phyloP scores from a whole-genome alignment of 2,888 invertebrate genomes.

The Chromoteleia sp. region DNA sequence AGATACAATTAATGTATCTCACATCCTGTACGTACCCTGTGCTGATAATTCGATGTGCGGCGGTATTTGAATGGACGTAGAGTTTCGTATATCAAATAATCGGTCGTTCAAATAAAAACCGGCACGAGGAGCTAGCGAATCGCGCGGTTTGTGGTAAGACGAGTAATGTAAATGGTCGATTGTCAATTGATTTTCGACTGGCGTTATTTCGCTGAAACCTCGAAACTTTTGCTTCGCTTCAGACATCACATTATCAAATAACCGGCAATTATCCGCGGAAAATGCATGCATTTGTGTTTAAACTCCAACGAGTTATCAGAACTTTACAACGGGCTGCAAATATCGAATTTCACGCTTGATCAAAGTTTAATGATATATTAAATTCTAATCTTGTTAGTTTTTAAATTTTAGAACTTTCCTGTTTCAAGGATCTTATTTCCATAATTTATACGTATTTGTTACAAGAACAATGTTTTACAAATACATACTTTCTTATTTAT shows the following conservation, averaged over 20 bases:
- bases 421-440: no score
- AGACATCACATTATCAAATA: constrained; percentile 32
- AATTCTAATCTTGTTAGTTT: no score
- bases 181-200: constrained; percentile 56
- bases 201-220: constrained; percentile 8
- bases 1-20: constrained; percentile 70
- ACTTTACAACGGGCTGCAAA: no score
- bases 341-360: no score
- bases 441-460: no score
- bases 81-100: constrained; percentile 38
- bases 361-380: no score
- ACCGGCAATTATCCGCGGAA: constrained; percentile 42
- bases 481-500: no score
- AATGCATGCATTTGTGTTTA: no score
- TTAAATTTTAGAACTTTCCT: no score
- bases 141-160: constrained; percentile 62
- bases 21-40: constrained; percentile 64
- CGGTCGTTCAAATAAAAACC: constrained; percentile 52
- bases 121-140: constrained; percentile 25
- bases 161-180: constrained; percentile 58
- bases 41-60: constrained; percentile 64
- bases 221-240: constrained; percentile 35
- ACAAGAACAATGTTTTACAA: no score
- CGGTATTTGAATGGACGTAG: constrained; percentile 33
- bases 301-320: no score